These are phyloP conservation scores for Callimorpha dominula DNA, from an alignment of 2,888 invertebrate genomes.

Conservation along the genomic window DNA sequence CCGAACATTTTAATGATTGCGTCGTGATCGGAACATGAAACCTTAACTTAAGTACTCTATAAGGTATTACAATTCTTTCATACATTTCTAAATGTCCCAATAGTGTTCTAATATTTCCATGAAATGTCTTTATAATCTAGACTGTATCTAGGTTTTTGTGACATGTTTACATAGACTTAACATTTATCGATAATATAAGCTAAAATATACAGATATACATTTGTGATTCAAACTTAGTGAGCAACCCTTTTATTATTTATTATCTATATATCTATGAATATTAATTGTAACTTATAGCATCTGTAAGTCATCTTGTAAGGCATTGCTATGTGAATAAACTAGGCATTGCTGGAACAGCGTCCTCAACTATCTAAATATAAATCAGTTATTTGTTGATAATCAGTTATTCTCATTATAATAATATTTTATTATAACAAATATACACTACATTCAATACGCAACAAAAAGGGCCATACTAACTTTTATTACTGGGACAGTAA, in stretches of 20 bases:
- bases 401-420: slow-evolving; percentile 60
- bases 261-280: slow-evolving; percentile 56
- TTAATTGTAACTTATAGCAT: slow-evolving; percentile 52
- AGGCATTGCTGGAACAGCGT: slow-evolving; percentile 58
- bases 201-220: slow-evolving; percentile 61
- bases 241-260: slow-evolving; percentile 61
- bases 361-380: slow-evolving; percentile 51
- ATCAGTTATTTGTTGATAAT: slow-evolving; percentile 66
- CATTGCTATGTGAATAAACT: slow-evolving; percentile 63
- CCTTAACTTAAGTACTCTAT: slow-evolving; percentile 52
- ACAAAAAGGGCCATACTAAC: slow-evolving; percentile 35
- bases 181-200: slow-evolving; percentile 55
- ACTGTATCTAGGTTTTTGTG: slow-evolving; percentile 47
- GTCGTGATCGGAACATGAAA: slow-evolving; percentile 46
- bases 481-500: slow-evolving; percentile 52
- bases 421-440: slow-evolving; percentile 51
- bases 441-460: slow-evolving; percentile 51
- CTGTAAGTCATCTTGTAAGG: slow-evolving; percentile 60
- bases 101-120: slow-evolving; percentile 40
- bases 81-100: slow-evolving; percentile 48
- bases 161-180: slow-evolving; percentile 49
- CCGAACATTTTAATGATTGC: slow-evolving; percentile 48
- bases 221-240: slow-evolving; percentile 64
- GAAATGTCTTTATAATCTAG: slow-evolving; percentile 36
- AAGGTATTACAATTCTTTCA: slow-evolving; percentile 47